These are phyloP conservation scores for Alectoris magna DNA, from an alignment of 2,797 vertebrate genomes.

Conservation along the genomic window DNA sequence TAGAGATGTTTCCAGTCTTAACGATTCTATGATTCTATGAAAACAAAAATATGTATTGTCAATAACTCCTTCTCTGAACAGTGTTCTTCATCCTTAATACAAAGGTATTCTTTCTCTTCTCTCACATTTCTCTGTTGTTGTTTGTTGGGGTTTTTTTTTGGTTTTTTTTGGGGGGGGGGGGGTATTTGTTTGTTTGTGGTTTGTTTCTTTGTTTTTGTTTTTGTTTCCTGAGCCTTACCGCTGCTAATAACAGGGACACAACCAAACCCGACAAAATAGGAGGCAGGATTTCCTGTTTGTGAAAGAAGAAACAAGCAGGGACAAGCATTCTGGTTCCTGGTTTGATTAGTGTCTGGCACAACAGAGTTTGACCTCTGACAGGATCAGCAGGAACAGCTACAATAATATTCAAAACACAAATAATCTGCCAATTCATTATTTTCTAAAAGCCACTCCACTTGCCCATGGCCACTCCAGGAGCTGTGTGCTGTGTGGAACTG, in stretches of 20 bases:
- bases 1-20: too few relatives aligned
- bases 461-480: conserved; percentile 1
- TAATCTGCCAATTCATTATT: conserved; percentile 27
- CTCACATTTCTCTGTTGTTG: neutral
- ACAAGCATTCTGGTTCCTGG: neutral
- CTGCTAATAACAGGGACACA: neutral
- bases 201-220: too few relatives aligned
- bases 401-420: conserved; percentile 44
- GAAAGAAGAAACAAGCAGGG: neutral
- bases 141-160: too few relatives aligned
- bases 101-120: neutral
- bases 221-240: neutral
- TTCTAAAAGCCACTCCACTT: conserved; percentile 14
- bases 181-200: neutral
- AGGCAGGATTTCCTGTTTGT: neutral
- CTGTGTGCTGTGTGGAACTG: neutral
- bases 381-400: conserved; percentile 10
- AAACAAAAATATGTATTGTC: neutral
- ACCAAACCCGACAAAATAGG: neutral
- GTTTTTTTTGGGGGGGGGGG: too few relatives aligned
- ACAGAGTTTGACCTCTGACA: neutral
- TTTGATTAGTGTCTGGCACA: neutral
- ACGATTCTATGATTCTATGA: too few relatives aligned
- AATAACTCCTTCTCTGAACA: neutral
- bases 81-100: neutral